A percentile compares a stretch with the other conserved stretches of the same genome.
Conservation (phyloP, 2,797 vertebrate species). For the Miichthys miiuy region DNA sequence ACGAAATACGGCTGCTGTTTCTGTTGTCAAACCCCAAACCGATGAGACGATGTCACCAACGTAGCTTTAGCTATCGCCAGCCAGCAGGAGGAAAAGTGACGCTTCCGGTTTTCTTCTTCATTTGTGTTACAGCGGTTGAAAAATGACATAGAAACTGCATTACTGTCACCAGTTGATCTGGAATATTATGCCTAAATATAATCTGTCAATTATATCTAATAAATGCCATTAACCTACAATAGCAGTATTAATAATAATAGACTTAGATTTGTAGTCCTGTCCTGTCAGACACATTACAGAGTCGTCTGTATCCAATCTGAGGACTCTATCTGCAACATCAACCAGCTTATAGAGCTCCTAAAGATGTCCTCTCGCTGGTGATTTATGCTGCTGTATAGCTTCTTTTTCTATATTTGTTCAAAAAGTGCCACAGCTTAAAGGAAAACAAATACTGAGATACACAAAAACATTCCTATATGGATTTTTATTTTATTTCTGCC, state of each 20-base stretch:
- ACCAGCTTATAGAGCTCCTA: no score
- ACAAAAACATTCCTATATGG: constrained; percentile 5
- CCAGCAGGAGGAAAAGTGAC: constrained; percentile 37
- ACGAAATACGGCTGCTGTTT: constrained; percentile 62
- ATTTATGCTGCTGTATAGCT: background rate
- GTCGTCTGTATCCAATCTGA: background rate
- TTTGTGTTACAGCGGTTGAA: background rate
- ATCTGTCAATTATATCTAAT: background rate
- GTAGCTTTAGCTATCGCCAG: constrained; percentile 59
- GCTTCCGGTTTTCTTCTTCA: constrained; percentile 74
- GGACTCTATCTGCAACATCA: background rate
- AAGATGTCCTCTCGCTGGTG: background rate
- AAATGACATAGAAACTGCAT: background rate
- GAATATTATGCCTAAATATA: background rate
- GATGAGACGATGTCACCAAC: constrained; percentile 66
- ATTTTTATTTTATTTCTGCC: constrained; percentile 29
- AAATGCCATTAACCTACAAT: background rate
- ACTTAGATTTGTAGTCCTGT: constrained; percentile 10
- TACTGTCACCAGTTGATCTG: constrained; percentile 3
- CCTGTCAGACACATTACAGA: background rate
- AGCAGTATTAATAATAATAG: background rate
- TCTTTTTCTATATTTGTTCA: background rate
- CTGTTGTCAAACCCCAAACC: constrained; percentile 67
- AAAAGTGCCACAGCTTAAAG: background rate
- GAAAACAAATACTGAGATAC: background rate